These are phyloP conservation scores for Indicator indicator DNA, from an alignment of 2,113 vertebrate species.

Conservation along the genomic window DNA sequence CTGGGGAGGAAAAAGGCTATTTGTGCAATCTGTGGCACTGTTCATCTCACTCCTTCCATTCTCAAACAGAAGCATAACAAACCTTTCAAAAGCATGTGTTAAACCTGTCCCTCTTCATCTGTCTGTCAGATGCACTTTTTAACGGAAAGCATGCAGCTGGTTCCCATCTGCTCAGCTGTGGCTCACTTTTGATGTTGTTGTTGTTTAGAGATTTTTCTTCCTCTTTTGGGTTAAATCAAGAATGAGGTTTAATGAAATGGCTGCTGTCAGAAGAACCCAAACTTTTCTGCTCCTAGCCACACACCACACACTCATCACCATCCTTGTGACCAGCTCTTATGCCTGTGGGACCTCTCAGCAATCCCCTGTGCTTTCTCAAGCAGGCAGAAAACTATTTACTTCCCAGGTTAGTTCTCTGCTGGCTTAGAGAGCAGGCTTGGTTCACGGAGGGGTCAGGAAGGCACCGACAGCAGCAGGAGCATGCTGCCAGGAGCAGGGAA, in stretches of 20 bases:
- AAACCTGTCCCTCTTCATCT: not conserved
- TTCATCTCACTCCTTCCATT: not conserved
- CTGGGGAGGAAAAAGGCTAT: not conserved
- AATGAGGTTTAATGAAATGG: not conserved
- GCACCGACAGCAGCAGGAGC: not conserved
- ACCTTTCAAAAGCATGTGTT: not conserved
- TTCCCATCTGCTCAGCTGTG: not conserved
- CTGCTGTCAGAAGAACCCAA: not conserved
- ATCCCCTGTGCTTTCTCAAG: not conserved
- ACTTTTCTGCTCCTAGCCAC: not conserved
- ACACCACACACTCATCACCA: not conserved
- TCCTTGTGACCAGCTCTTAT: not conserved
- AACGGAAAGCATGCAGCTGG: not conserved
- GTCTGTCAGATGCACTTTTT: not conserved
- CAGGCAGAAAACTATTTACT: not conserved
- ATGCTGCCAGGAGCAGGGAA: not conserved
- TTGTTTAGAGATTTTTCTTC: not conserved
- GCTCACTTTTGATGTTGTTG: not conserved
- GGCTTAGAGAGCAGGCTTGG: not conserved
- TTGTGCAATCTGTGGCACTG: accelerated
- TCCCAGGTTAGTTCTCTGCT: not conserved
- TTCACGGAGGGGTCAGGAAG: not conserved
- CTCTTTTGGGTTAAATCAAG: not conserved
- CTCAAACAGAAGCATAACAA: not conserved
- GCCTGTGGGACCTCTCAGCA: not conserved